phyloP scores from a whole-genome alignment of 1,140 invertebrate genomes.

The Polypedilum vanderplanki region DNA sequence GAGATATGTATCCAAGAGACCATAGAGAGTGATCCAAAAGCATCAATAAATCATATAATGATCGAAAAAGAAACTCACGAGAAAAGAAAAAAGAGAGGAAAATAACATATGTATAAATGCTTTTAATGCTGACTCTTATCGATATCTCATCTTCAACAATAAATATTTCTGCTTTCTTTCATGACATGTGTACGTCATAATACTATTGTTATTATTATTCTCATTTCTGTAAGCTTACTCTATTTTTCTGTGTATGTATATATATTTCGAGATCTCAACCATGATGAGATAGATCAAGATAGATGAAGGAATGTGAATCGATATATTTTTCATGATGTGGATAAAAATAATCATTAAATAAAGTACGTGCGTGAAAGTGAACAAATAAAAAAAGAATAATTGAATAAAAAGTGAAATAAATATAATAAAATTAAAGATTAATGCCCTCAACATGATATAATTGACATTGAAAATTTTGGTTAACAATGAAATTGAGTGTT shows the following conservation, averaged over 20 bases:
- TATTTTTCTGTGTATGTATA: no score
- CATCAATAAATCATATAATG: constrained; percentile 23
- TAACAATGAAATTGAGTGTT: constrained; percentile 70
- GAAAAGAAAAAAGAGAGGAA: background rate
- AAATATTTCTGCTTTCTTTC: background rate
- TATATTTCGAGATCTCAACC: no score
- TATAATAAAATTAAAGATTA: background rate
- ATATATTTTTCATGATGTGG: no score
- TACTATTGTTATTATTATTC: background rate
- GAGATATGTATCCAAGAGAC: no score
- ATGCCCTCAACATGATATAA: background rate
- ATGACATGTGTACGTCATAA: constrained; percentile 7
- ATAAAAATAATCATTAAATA: no score
- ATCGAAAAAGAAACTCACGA: background rate
- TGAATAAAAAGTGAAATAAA: constrained; percentile 4
- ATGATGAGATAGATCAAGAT: no score
- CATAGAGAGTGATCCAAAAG: background rate
- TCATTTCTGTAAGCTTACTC: no score
- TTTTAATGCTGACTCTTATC: constrained; percentile 19
- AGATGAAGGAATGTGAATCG: no score
- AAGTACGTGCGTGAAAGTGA: background rate
- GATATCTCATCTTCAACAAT: constrained; percentile 11
- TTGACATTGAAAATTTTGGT: constrained; percentile 3
- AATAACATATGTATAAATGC: constrained; percentile 1
- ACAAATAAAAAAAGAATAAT: constrained; percentile 1